A percentile compares a stretch with the other conserved stretches of the same genome.
These are phyloP conservation scores for Neopipo cinnamomea DNA, from an alignment of 2,113 vertebrate genomes.

Conservation along the genomic window DNA sequence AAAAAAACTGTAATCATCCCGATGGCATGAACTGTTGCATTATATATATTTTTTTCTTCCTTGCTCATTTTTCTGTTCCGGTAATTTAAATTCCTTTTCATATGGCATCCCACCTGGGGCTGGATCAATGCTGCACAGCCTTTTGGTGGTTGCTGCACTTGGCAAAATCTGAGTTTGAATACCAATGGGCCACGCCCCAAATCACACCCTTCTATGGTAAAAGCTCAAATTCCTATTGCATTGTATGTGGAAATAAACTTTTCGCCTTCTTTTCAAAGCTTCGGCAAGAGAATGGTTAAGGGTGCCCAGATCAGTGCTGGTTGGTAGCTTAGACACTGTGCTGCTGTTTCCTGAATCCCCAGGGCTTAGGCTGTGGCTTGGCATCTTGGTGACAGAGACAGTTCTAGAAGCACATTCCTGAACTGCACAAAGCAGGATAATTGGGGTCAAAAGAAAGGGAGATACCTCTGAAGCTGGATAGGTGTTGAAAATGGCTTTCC, in stretches of 20 bases:
- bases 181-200: accelerated
- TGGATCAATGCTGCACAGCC: not conserved
- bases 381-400: not conserved
- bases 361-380: not conserved
- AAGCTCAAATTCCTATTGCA: not conserved
- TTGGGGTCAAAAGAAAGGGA: not conserved
- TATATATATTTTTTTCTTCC: not conserved
- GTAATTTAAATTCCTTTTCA: not conserved
- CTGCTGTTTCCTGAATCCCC: not conserved
- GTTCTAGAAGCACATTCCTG: not conserved
- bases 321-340: not conserved
- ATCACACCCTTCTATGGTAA: not conserved
- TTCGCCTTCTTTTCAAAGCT: not conserved
- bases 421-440: not conserved
- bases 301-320: not conserved
- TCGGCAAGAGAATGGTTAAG: not conserved
- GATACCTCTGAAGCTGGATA: not conserved
- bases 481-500: not conserved
- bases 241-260: not conserved
- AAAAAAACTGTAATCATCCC: not conserved
- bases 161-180: not conserved
- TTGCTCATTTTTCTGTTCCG: not conserved
- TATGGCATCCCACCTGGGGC: not conserved
- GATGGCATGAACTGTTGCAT: not conserved
- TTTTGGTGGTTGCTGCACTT: not conserved